These are phyloP conservation scores for Leptinotarsa undecemlineata DNA, from an alignment of 1,140 invertebrate genomes.

Conservation along the genomic window DNA sequence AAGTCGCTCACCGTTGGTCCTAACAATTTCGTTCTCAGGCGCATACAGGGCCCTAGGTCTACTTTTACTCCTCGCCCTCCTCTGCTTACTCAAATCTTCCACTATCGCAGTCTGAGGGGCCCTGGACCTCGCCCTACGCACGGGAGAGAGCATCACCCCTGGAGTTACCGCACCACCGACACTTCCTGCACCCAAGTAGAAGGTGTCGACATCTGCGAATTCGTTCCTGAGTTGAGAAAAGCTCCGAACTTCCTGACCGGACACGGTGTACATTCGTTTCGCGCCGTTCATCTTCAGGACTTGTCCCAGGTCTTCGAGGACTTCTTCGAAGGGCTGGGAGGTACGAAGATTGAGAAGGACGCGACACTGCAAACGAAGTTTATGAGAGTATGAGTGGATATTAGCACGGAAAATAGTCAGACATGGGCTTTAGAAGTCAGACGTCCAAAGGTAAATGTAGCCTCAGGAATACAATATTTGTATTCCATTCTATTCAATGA, in stretches of 20 bases:
- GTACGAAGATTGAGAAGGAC: constrained; percentile 89
- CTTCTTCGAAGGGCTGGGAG: constrained; percentile 91
- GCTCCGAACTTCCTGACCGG: constrained; percentile 88
- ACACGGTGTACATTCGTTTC: constrained; percentile 86
- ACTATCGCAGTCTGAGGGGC: constrained; percentile 59
- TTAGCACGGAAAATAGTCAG: too few species aligned
- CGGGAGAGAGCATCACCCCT: constrained; percentile 63
- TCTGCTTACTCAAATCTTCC: constrained; percentile 61
- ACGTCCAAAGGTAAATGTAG: too few species aligned
- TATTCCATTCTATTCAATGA: too few species aligned
- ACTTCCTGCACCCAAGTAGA: constrained; percentile 74
- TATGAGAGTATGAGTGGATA: too few species aligned
- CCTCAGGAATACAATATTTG: too few species aligned
- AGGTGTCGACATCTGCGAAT: constrained; percentile 87
- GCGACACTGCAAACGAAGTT: constrained; percentile 67
- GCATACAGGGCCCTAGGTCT: constrained; percentile 77
- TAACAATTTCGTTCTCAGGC: constrained; percentile 75
- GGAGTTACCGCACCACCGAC: constrained; percentile 55
- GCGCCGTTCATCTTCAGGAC: constrained; percentile 89
- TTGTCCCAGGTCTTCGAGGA: constrained; percentile 90
- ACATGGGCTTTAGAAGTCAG: too few species aligned
- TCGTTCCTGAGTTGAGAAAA: constrained; percentile 90
- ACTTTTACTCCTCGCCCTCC: constrained; percentile 77
- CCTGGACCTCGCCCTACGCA: constrained; percentile 71
- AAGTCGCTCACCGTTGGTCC: constrained; percentile 65